Percentiles rank a stretch among this genome's conserved stretches.
Evolutionary conservation across 2,888 invertebrate species (phyloP).

Genomic region (Pheosia gnoma): DNA sequence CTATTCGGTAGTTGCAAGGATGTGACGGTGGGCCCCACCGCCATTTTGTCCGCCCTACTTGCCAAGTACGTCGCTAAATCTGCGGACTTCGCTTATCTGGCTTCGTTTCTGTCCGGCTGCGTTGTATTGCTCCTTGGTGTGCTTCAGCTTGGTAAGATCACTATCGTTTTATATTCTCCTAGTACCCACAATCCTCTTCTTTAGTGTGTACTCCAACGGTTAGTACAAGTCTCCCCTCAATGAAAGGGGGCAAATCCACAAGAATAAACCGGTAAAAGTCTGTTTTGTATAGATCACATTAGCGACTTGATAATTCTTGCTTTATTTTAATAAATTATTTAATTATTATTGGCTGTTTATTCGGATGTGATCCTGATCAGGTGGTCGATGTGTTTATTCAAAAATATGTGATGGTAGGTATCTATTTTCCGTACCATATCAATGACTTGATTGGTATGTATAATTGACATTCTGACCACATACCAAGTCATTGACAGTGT

Average conservation of each 20-base stretch:
- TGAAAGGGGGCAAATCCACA: not conserved
- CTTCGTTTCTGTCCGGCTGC: conserved; percentile 90
- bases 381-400: too few relatives aligned
- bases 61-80: conserved; percentile 87
- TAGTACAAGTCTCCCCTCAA: not conserved
- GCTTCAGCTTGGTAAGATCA: conserved; percentile 85
- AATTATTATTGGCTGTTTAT: too few relatives aligned
- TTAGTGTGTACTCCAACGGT: too few relatives aligned
- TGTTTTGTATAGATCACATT: too few relatives aligned
- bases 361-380: too few relatives aligned
- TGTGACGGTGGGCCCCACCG: conserved; percentile 92
- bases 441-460: not conserved
- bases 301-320: too few relatives aligned
- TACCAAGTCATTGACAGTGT: not conserved
- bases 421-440: too few relatives aligned
- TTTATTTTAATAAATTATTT: too few relatives aligned
- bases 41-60: conserved; percentile 93
- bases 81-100: conserved; percentile 87
- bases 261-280: too few relatives aligned
- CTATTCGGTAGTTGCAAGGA: conserved; percentile 94
- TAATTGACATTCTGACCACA: not conserved
- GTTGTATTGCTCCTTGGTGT: conserved; percentile 89
- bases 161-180: not conserved
- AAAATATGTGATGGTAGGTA: too few relatives aligned
- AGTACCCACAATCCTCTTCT: not conserved